Percentiles rank a stretch among this genome's conserved stretches.
Evolutionary conservation across 2,797 vertebrate species (phyloP).

Genomic region (Intellagama lesueurii): DNA sequence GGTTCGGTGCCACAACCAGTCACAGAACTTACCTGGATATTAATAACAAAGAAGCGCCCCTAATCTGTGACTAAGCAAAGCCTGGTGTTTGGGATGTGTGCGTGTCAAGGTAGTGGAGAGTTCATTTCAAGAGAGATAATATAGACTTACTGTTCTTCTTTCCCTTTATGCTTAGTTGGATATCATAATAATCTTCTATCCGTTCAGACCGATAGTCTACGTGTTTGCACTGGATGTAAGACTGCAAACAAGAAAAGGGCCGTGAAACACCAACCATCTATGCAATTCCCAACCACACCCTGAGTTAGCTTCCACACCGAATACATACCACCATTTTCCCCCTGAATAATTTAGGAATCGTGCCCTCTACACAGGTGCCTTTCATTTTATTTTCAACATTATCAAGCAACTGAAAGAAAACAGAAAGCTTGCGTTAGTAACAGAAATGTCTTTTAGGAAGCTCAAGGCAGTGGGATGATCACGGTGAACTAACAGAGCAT

Average conservation of each 20-base stretch:
- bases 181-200: slow-evolving; percentile 99
- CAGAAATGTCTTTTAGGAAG: neutral
- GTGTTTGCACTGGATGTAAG: slow-evolving; percentile 98
- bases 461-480: neutral
- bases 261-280: neutral
- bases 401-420: slow-evolving; percentile 91
- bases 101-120: slow-evolving; percentile 3
- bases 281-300: neutral
- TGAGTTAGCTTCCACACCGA: neutral
- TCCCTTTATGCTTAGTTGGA: slow-evolving; percentile 99
- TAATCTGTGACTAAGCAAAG: no score
- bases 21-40: neutral
- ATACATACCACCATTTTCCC: slow-evolving; percentile 99
- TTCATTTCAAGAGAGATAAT: neutral
- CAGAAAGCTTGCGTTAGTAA: neutral
- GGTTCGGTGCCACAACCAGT: neutral
- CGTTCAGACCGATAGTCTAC: slow-evolving; percentile 98
- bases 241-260: slow-evolving; percentile 79
- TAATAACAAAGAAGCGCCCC: neutral
- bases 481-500: no score
- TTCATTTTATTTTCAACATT: slow-evolving; percentile 99
- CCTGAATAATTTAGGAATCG: slow-evolving; percentile 97
- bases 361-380: slow-evolving; percentile 99
- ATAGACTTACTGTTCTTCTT: slow-evolving; percentile 98
- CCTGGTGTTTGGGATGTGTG: neutral